Conservation (phyloP, 2,888 invertebrate species). For the Pseudococcus jackbeardsleyi region DNA sequence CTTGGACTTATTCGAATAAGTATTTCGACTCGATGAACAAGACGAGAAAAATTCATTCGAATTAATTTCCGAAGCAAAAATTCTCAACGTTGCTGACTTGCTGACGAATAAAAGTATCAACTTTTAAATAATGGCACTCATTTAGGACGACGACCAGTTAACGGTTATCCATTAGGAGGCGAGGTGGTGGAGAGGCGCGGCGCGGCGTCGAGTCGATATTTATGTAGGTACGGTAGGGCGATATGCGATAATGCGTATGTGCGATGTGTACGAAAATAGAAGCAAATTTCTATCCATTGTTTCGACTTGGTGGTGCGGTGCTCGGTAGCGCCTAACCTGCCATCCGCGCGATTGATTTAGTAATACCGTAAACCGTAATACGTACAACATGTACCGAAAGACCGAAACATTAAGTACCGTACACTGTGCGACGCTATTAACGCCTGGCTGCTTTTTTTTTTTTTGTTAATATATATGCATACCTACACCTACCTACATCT, state of each 20-base stretch:
- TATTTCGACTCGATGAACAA: constrained; percentile 21
- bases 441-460: not conserved
- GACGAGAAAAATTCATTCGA: constrained; percentile 56
- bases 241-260: not conserved
- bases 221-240: not conserved
- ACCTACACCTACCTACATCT: not conserved
- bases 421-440: not conserved
- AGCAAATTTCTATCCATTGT: constrained; percentile 47
- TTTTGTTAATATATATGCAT: too few relatives aligned
- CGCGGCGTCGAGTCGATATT: not conserved
- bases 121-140: constrained; percentile 62
- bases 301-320: constrained; percentile 9
- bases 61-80: constrained; percentile 55
- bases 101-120: constrained; percentile 49
- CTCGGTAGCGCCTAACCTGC: not conserved
- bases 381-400: not conserved
- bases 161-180: not conserved
- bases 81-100: too few relatives aligned
- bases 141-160: constrained; percentile 46
- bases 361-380: not conserved
- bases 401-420: not conserved
- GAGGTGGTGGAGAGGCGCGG: not conserved
- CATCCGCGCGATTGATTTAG: not conserved
- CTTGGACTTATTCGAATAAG: not conserved
- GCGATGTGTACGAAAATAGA: constrained; percentile 58